A percentile compares a stretch with the other conserved stretches of the same genome.
Conservation (phyloP, 2,113 vertebrate species). For the Thermophis baileyi region DNA sequence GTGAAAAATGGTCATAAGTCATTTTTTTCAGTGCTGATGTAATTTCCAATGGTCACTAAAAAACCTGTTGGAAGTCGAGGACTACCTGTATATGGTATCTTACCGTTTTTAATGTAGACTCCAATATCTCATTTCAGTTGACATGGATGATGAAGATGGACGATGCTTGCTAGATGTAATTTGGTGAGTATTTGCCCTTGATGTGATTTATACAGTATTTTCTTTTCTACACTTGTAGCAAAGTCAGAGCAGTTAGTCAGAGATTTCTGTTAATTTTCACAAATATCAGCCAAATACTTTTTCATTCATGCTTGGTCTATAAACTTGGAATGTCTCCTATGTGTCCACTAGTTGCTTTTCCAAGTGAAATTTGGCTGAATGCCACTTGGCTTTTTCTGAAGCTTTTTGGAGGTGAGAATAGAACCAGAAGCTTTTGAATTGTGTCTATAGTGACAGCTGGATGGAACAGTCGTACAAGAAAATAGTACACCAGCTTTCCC, state of each 20-base stretch:
- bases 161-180: conserved; percentile 99
- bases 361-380: background rate
- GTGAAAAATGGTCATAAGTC: background rate
- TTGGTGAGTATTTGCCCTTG: conserved; percentile 78
- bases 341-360: background rate
- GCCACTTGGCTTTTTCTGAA: background rate
- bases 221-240: background rate
- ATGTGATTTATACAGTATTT: background rate
- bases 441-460: background rate
- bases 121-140: conserved; percentile 76
- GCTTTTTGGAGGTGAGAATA: background rate
- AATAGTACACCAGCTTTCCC: background rate
- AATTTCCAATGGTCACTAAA: background rate
- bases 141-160: conserved; percentile 99
- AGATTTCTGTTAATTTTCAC: accelerated
- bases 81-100: background rate
- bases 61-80: background rate
- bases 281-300: background rate
- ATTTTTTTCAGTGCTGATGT: background rate
- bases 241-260: background rate
- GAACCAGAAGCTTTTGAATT: background rate
- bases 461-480: background rate
- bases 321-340: background rate
- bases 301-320: background rate
- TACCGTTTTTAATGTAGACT: background rate